A percentile compares a stretch with the other conserved stretches of the same genome.
phyloP scores from a whole-genome alignment of 2,888 invertebrate genomes.

The Andricus curvator region DNA sequence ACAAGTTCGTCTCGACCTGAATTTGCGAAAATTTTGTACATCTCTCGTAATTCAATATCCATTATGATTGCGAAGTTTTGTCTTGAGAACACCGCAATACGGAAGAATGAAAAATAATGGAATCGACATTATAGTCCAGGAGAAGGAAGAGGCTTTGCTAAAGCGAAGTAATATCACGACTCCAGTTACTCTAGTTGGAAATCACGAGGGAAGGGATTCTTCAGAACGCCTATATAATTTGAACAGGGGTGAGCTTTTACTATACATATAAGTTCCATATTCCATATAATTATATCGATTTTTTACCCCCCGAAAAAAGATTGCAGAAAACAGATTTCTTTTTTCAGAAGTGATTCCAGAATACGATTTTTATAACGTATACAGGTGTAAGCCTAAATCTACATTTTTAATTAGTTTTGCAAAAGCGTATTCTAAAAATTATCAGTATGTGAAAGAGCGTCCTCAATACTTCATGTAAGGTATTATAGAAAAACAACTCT shows the following conservation, averaged over 20 bases:
- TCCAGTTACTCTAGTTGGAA: constrained; percentile 6
- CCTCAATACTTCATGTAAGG: too few relatives aligned
- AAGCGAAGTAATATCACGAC: constrained; percentile 42
- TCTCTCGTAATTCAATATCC: neutral
- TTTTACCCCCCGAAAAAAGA: neutral
- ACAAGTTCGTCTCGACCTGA: constrained; percentile 5
- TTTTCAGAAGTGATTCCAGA: neutral
- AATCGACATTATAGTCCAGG: constrained; percentile 14
- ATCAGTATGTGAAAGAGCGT: neutral
- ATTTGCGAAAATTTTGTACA: constrained; percentile 14
- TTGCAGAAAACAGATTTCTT: neutral
- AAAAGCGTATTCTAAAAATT: neutral
- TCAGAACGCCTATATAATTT: constrained; percentile 20
- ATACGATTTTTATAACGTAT: neutral
- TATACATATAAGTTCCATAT: neutral
- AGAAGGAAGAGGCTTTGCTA: constrained; percentile 43
- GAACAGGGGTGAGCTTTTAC: constrained; percentile 24
- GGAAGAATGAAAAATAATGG: constrained; percentile 26
- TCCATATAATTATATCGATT: neutral
- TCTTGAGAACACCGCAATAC: constrained; percentile 9
- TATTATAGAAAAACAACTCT: too few relatives aligned
- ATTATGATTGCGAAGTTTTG: neutral
- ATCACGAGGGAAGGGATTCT: neutral
- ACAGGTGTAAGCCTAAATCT: neutral
- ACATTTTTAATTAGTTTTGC: neutral